A percentile compares a stretch with the other conserved stretches of the same genome.
These are phyloP conservation scores for Morone chrysops DNA, from an alignment of 2,113 vertebrate species.

Conservation along the genomic window DNA sequence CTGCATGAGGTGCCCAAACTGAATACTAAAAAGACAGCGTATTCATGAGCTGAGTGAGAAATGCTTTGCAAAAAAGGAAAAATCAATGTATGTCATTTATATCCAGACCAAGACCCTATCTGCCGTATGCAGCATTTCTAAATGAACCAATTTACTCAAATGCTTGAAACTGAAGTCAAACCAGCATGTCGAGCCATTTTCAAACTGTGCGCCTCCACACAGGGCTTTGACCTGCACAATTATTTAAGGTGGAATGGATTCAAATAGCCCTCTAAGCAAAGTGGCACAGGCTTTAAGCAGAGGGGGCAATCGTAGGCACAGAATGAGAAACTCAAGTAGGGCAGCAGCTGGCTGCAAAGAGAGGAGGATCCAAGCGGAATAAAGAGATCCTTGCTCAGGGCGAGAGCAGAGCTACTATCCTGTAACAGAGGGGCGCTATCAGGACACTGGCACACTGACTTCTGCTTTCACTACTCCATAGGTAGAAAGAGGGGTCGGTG, in stretches of 20 bases:
- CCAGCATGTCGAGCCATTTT: constrained; percentile 50
- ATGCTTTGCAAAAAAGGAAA: constrained; percentile 44
- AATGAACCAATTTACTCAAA: constrained; percentile 63
- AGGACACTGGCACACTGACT: constrained; percentile 33
- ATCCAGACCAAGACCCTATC: constrained; percentile 20
- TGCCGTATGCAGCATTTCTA: constrained; percentile 49
- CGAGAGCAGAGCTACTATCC: constrained; percentile 32
- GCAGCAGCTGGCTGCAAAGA: constrained; percentile 59
- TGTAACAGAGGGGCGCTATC: constrained; percentile 43
- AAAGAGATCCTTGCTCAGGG: constrained; percentile 57
- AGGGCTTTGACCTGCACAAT: constrained; percentile 65
- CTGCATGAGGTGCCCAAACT: constrained; percentile 30
- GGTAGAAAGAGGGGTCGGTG: neutral
- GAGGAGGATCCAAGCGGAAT: constrained; percentile 67
- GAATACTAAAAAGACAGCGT: constrained; percentile 57
- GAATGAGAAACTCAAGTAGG: constrained; percentile 67
- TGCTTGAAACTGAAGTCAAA: constrained; percentile 54
- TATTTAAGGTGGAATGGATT: constrained; percentile 75
- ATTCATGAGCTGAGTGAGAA: constrained; percentile 42
- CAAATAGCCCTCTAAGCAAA: constrained; percentile 60
- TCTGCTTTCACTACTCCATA: constrained; percentile 49
- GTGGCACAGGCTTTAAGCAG: constrained; percentile 59
- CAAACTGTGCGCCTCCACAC: constrained; percentile 41
- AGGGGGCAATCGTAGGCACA: constrained; percentile 43
- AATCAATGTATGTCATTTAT: constrained; percentile 69